Base-by-base conservation (phyloP, 2,113 vertebrate genomes). In the Salvelinus sp. region DNA sequence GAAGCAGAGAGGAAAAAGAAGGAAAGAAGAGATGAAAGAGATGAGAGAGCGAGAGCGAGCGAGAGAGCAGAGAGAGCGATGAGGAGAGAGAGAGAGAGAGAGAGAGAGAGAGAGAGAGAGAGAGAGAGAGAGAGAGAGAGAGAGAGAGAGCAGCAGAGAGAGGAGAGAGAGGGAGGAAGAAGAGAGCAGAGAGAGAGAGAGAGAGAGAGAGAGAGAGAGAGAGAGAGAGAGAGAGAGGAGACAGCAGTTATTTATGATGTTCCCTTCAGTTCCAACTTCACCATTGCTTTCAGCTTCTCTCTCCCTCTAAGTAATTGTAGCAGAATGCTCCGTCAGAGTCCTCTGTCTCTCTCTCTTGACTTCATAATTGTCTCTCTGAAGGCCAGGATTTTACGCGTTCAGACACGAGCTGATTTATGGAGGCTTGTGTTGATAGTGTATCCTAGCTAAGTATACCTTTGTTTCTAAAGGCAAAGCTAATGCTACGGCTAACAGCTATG, bases 281-380 rank as follows among this genome's bases (percentile, higher is more conserved):
- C 72, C 57, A 22, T 33, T 48, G 82, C 79, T 83, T 87, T 87
- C 70, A 69, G 84, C 79, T 81, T 73, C 75, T 84, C 83, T 82
- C 80, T 54, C 73, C 68, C 79, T 87, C 85, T 64, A 30, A 82
- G 77, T 73, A 76, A 83, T 79, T 57, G 54, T 57, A 20, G 54
- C 54, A 57, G 20, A 57, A 20, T 6, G 3, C 14, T 14, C 18
- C 3, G 1, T 14, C 13, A 57, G 70, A 30, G 23, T 12, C 67
- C 58, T 66, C 72, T 13, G 44, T 63, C 71, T 4, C 14, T 48
- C 18, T 28, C 28, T 76, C 69, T 88, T 84, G 82, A 87, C 85
- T 86, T 88, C 85, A 88, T 86, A 85, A 84, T 80, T 79, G 85
- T 89, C 82, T 83, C 88, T 83, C 70, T 74, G 79, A 73, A 80